Percentiles rank a stretch among this genome's conserved stretches.
These are phyloP conservation scores for Solea solea DNA, from an alignment of 2,113 vertebrate species.

Conservation along the genomic window DNA sequence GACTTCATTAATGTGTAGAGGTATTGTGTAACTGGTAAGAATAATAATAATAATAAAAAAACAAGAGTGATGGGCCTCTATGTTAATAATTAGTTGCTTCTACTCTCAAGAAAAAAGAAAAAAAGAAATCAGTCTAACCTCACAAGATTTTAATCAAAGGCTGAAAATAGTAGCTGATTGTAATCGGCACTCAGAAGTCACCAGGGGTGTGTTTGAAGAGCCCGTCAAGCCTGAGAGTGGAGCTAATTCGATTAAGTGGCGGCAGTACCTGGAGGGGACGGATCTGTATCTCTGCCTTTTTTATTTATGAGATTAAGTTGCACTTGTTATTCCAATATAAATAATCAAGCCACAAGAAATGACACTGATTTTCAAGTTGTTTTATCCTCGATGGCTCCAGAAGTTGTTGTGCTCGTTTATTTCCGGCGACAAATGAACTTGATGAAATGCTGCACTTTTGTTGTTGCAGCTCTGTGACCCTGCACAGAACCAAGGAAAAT, in stretches of 20 bases:
- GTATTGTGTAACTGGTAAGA: conserved; percentile 70
- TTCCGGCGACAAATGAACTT: conserved; percentile 66
- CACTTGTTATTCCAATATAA: conserved; percentile 82
- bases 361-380: conserved; percentile 74
- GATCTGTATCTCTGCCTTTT: conserved; percentile 79
- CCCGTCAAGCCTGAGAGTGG: conserved; percentile 77
- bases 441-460: conserved; percentile 21
- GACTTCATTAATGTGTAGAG: conserved; percentile 74
- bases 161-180: conserved; percentile 84
- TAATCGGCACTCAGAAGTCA: conserved; percentile 83
- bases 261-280: conserved; percentile 82
- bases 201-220: conserved; percentile 82
- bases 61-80: conserved; percentile 50
- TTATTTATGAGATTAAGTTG: conserved; percentile 82
- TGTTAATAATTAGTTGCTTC: conserved; percentile 81
- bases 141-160: conserved; percentile 83
- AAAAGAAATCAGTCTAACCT: conserved; percentile 75
- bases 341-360: conserved; percentile 78
- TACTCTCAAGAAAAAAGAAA: conserved; percentile 19
- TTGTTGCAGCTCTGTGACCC: no score
- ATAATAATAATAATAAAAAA: conserved; percentile 2
- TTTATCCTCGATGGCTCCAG: conserved; percentile 62
- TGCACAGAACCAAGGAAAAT: no score
- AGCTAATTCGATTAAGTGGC: conserved; percentile 84
- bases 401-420: conserved; percentile 60